Evolutionary conservation across 2,888 invertebrate genomes (phyloP), one percentile per base, ranked within the genome.

Genomic region (Dromius quadrimaculatus): DNA sequence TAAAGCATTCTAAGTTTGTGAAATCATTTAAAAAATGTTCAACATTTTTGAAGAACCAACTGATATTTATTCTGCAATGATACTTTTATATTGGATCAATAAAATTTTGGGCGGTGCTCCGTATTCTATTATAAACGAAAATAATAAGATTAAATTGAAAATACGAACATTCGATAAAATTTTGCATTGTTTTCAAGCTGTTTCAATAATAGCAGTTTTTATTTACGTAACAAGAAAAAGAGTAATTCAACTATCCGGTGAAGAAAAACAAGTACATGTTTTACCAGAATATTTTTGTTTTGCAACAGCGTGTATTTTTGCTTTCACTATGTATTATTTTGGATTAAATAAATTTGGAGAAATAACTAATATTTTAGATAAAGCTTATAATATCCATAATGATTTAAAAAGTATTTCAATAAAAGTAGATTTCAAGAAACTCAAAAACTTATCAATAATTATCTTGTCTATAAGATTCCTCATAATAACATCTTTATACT

Each of bases 251-350:
- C 41, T 41, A 2, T 4, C 17, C 2, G 15, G 6, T 41, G 41
- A 41, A 15, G 15, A 41, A 41, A 9, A 38, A 1, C 38, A 15
- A 41, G 15, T 41, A 8, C 41, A 41, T 11, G 2, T 41, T 3
- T 2, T 41, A 15, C 41, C 41, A 41, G 41, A 41, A 41, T 41
- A 41, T 41, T 38, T 38, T 6, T 38, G 11, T n/a, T 38, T 38
- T n/a, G 13, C 6, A 13, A 13, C 38, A 11, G 38, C 13, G 4
- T 6, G 2, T 3, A 6, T 38, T 1, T 38, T 13, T 6, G 13
- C 6, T n/a, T 5, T 38, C 1, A 38, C 38, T 2, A 38, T 38
- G 2, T 38, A 38, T 13, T 11, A 13, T 38, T 38, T 38, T 13
- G 38, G 13, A 38, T n/a, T 38, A n/a, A n/a, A 13, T 1, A 38